A percentile compares a stretch with the other conserved stretches of the same genome.
phyloP scores from a whole-genome alignment of 2,888 invertebrate species.

The Pteria penguin region DNA sequence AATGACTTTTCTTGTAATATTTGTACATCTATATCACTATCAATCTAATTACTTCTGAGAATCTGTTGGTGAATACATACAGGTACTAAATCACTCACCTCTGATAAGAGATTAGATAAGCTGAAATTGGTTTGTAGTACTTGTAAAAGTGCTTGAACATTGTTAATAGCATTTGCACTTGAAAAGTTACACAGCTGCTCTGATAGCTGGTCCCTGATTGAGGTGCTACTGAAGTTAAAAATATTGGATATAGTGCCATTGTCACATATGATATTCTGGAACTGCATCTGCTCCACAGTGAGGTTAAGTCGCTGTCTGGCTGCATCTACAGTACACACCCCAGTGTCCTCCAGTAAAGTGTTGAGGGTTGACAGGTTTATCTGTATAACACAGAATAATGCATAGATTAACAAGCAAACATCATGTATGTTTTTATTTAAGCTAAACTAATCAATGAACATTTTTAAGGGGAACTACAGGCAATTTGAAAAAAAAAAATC shows the following conservation, averaged over 20 bases:
- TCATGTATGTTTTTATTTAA: no score
- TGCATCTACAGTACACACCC: constrained; percentile 27
- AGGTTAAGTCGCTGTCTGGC: constrained; percentile 1
- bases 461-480: no score
- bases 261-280: constrained; percentile 27
- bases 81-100: not conserved
- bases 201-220: constrained; percentile 7
- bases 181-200: constrained; percentile 31
- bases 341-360: constrained; percentile 29
- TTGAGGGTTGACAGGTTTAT: constrained; percentile 10
- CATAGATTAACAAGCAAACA: no score
- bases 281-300: not conserved
- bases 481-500: no score
- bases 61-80: not conserved
- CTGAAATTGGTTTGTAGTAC: constrained; percentile 10
- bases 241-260: constrained; percentile 15
- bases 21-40: no score
- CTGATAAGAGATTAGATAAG: not conserved
- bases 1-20: no score
- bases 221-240: constrained; percentile 4
- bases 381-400: no score
- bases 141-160: not conserved
- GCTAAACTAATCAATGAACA: no score
- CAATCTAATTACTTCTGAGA: no score
- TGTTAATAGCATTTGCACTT: not conserved